phyloP scores from a whole-genome alignment of 2,113 vertebrate species.

The Zosterops borbonicus region DNA sequence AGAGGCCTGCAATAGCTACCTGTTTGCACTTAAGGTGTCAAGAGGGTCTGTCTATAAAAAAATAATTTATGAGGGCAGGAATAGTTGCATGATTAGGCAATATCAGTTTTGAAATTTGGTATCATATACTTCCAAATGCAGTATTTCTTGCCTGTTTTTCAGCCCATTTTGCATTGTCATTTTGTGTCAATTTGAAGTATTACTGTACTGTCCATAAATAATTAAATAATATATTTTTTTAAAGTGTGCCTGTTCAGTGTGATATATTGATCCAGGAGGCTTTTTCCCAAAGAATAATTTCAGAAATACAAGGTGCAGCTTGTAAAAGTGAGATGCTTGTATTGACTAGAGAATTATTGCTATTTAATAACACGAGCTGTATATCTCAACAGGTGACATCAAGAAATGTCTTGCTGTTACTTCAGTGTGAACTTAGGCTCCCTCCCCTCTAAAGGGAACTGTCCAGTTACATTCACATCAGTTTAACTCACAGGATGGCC shows the following conservation, averaged over 20 bases:
- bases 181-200: background rate
- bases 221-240: background rate
- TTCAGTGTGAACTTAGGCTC: background rate
- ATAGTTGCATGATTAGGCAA: background rate
- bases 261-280: background rate
- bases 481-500: fast-evolving
- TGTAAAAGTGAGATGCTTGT: background rate
- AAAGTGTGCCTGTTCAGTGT: background rate
- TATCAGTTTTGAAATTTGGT: background rate
- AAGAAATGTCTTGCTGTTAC: background rate
- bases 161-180: background rate
- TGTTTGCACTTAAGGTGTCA: background rate
- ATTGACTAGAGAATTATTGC: background rate
- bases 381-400: background rate
- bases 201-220: background rate
- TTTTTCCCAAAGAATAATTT: background rate
- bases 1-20: background rate
- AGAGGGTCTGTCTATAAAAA: background rate
- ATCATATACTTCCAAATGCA: background rate
- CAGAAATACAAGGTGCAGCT: background rate
- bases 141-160: background rate
- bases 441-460: background rate
- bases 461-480: background rate
- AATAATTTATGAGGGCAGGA: background rate
- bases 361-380: background rate